A percentile compares a stretch with the other conserved stretches of the same genome.
phyloP scores from a whole-genome alignment of 2,888 invertebrate genomes.

The Invenusta paracnida region DNA sequence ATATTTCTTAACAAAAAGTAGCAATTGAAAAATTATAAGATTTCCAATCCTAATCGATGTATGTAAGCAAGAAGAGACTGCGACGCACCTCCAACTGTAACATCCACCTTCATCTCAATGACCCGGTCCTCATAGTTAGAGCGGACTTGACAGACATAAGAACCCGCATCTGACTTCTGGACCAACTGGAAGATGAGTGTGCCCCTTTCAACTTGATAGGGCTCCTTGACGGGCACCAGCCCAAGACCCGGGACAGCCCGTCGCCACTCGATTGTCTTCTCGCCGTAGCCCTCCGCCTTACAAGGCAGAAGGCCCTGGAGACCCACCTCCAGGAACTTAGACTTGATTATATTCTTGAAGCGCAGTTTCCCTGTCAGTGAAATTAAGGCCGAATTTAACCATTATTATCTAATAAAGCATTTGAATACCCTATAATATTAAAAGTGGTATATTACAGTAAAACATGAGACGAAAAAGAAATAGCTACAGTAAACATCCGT shows the following conservation, averaged over 20 bases:
- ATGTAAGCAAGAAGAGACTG: too few relatives aligned
- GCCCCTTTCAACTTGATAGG: neutral
- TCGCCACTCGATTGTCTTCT: neutral
- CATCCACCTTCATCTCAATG: neutral
- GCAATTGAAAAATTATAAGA: too few relatives aligned
- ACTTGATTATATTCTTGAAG: neutral
- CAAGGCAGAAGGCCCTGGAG: neutral
- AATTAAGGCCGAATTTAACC: neutral
- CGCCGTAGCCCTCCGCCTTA: neutral
- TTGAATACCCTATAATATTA: neutral
- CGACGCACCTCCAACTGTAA: neutral
- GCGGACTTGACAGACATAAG: neutral
- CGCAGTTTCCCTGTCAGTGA: neutral
- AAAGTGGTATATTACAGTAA: neutral
- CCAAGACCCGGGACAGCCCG: neutral
- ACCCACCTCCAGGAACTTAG: neutral
- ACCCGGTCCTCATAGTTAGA: neutral
- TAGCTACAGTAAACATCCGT: neutral
- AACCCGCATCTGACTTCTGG: neutral
- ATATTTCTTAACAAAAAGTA: too few relatives aligned
- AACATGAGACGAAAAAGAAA: neutral
- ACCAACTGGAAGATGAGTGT: constrained; percentile 8
- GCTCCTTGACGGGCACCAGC: neutral
- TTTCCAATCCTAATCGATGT: too few relatives aligned
- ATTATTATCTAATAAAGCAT: neutral